Percentiles rank a stretch among this genome's conserved stretches.
Evolutionary conservation across 2,797 vertebrate genomes (phyloP).

Genomic region (Esox lucius): DNA sequence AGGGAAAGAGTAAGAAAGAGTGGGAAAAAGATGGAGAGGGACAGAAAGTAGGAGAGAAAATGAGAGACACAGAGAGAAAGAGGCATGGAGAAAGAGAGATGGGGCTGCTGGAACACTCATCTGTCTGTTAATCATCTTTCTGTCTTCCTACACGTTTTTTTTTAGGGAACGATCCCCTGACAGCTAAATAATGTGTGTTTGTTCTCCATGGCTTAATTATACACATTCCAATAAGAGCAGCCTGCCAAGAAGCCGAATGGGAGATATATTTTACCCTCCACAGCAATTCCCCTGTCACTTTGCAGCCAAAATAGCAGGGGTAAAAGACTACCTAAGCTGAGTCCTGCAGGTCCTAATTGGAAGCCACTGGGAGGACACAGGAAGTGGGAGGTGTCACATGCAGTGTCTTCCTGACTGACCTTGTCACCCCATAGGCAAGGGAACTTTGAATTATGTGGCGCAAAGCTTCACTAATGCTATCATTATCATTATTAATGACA

Average conservation of each 20-base stretch:
- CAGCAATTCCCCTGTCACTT: background rate
- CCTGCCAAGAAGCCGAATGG: slow-evolving; percentile 43
- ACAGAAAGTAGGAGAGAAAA: background rate
- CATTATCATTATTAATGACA: slow-evolving; percentile 77
- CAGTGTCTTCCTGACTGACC: slow-evolving; percentile 62
- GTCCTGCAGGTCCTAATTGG: background rate
- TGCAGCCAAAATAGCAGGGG: slow-evolving; percentile 24
- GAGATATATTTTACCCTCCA: slow-evolving; percentile 1
- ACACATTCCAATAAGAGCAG: slow-evolving; percentile 45
- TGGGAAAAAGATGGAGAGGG: background rate
- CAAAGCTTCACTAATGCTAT: slow-evolving; percentile 60
- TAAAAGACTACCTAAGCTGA: slow-evolving; percentile 10
- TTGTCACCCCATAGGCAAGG: slow-evolving; percentile 64
- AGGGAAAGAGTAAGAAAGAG: background rate
- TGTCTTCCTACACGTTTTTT: background rate
- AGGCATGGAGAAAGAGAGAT: background rate
- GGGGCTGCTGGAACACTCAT: background rate
- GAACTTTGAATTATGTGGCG: slow-evolving; percentile 66
- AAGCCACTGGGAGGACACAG: background rate
- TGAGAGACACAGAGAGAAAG: background rate
- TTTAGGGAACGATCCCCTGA: slow-evolving; percentile 42
- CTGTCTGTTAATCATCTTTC: slow-evolving; percentile 3
- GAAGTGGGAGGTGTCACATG: background rate
- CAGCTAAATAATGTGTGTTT: slow-evolving; percentile 52
- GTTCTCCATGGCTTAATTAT: slow-evolving; percentile 51